phyloP scores from a whole-genome alignment of 2,797 vertebrate genomes.

The Coendou prehensilis region DNA sequence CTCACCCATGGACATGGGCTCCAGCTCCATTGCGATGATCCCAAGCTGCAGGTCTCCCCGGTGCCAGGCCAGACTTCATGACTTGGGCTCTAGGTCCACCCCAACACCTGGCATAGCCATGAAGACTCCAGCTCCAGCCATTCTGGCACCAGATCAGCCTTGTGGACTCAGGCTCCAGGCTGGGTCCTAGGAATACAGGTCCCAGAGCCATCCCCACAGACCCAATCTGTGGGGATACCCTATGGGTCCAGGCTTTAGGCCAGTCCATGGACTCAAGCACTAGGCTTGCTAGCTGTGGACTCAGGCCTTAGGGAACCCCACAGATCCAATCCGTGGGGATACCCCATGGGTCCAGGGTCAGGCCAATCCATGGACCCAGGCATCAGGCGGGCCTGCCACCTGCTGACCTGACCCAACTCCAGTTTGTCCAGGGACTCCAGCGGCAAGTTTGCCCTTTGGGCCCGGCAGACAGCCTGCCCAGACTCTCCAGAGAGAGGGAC shows the following conservation, averaged over 20 bases:
- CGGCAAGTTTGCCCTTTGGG: neutral
- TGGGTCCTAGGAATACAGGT: neutral
- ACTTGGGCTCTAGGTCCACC: neutral
- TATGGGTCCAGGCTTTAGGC: neutral
- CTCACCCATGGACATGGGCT: neutral
- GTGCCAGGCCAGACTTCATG: neutral
- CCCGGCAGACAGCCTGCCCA: too few relatives aligned
- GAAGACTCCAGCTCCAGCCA: neutral
- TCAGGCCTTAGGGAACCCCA: neutral
- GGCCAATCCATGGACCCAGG: neutral
- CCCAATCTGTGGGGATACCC: too few relatives aligned
- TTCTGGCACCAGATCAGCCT: neutral
- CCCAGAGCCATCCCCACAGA: neutral
- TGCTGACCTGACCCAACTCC: too few relatives aligned
- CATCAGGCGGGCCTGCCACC: neutral
- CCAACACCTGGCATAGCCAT: neutral
- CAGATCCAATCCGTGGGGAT: neutral
- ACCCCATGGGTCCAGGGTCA: neutral
- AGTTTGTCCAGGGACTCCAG: neutral
- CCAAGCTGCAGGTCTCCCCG: neutral
- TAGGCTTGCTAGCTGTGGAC: neutral
- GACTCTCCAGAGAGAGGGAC: neutral
- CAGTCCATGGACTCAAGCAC: neutral
- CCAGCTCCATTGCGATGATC: neutral
- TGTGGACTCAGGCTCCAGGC: neutral